Evolutionary conservation across 2,113 vertebrate genomes (phyloP).

Genomic region (Formicarius rufipectus): DNA sequence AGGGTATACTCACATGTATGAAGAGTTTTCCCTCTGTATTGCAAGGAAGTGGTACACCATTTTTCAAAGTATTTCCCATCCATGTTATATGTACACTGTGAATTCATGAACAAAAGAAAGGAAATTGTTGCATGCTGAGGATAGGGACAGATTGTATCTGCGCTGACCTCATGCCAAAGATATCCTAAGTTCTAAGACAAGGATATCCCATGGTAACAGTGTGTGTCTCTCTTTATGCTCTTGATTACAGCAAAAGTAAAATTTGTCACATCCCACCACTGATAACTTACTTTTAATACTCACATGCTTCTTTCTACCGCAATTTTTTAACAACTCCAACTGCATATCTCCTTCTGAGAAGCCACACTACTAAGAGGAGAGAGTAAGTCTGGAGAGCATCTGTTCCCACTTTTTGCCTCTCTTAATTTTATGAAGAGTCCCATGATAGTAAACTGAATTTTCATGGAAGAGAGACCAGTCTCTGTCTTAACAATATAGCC

Average conservation of each 20-base stretch:
- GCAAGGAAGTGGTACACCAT: neutral
- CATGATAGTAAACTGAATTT: neutral
- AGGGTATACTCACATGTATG: neutral
- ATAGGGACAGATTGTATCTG: neutral
- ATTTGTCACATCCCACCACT: neutral
- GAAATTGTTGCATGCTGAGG: neutral
- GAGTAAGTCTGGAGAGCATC: fast-evolving
- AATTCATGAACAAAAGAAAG: neutral
- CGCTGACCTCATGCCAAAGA: neutral
- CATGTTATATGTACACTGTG: neutral
- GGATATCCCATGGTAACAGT: neutral
- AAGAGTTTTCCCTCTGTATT: neutral
- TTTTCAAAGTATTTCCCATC: neutral
- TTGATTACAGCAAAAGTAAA: neutral
- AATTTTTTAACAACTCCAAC: neutral
- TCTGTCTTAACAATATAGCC: neutral
- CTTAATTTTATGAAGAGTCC: neutral
- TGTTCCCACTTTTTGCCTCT: neutral
- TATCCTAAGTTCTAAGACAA: neutral
- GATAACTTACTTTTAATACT: neutral
- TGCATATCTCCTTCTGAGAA: neutral
- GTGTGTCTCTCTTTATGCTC: fast-evolving
- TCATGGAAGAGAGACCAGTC: neutral
- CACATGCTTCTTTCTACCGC: neutral
- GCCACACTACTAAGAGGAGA: neutral